Evolutionary conservation across 2,888 invertebrate genomes (phyloP), one percentile per base, ranked within the genome.

Genomic region (Drosophila demipolita): DNA sequence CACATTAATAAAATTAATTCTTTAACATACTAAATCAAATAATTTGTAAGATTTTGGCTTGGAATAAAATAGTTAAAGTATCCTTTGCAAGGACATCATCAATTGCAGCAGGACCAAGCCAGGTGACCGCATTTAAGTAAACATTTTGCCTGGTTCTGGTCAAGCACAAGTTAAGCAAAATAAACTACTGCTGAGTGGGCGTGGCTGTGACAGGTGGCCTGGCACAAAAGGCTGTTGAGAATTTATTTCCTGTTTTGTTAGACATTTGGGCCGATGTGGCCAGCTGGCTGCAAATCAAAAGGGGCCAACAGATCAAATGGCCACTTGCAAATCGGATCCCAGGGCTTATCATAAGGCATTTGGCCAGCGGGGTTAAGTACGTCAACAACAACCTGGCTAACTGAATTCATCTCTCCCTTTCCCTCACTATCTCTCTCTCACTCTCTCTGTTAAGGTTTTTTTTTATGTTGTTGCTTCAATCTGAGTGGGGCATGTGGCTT

Each of bases 241-340:
- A 89, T 87, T 85, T 89, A 87, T 89, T 89, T 89, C 81, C 88
- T 87, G 85, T 85, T 82, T 63, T 72, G 61, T 80, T 73, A 74
- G 75, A 84, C 80, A 89, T 89, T 86, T 83, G 70, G 86, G 85
- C 76, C 82, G 86, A 80, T 82, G 80, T 75, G 72, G 66, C 60
- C 60, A 72, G 70, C 59, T 66, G 66, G 55, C 60, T 53, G 55
- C 62, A 63, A 79, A 71, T 78, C 76, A 80, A 75, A 82, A 82
- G 65, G 82, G 60, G 63, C 70, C 71, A 73, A 66, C 85, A 87
- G 89, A 85, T 87, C 89, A 85, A 85, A 82, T 77, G 77, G 82
- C 58, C 77, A 60, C 67, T 69, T 74, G 82, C 70, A 58, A 54
- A 53, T 61, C 42, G 64, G 58, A 64, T 68, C 58, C 78, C 60